A percentile compares a stretch with the other conserved stretches of the same genome.
These are phyloP conservation scores for Felis chaus DNA, from an alignment of 2,113 vertebrate species.

Conservation along the genomic window DNA sequence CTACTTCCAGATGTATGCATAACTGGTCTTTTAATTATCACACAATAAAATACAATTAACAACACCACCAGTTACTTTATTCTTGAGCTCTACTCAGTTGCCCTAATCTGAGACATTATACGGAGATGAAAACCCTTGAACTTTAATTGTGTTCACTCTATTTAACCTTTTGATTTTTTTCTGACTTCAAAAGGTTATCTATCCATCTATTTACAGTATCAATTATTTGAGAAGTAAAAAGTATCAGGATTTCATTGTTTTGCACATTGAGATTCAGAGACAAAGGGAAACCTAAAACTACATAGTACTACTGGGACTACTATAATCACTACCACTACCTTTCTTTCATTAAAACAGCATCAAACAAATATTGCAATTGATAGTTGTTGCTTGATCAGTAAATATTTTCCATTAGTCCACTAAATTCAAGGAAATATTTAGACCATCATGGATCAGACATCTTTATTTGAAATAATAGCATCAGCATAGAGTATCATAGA, in stretches of 20 bases:
- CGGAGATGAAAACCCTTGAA: neutral
- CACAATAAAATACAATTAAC: slow-evolving; percentile 24
- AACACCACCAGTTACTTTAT: neutral
- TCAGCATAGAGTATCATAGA: neutral
- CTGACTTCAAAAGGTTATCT: neutral
- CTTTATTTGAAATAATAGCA: neutral
- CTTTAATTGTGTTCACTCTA: neutral
- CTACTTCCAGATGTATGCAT: neutral
- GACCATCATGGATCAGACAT: neutral
- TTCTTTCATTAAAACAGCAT: neutral
- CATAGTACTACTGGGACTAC: neutral
- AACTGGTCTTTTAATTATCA: slow-evolving; percentile 36
- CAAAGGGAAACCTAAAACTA: neutral
- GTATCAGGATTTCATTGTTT: neutral
- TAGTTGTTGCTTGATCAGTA: neutral
- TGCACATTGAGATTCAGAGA: neutral
- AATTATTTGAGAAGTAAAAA: neutral
- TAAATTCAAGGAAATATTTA: neutral
- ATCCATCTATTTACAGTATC: neutral
- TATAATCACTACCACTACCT: neutral
- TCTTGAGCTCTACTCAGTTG: neutral
- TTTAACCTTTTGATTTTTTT: neutral
- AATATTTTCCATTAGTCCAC: neutral
- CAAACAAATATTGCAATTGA: neutral
- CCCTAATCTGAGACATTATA: neutral